Evolutionary conservation across 2,888 invertebrate species (phyloP).

Genomic region (Lycophotia porphyrea): DNA sequence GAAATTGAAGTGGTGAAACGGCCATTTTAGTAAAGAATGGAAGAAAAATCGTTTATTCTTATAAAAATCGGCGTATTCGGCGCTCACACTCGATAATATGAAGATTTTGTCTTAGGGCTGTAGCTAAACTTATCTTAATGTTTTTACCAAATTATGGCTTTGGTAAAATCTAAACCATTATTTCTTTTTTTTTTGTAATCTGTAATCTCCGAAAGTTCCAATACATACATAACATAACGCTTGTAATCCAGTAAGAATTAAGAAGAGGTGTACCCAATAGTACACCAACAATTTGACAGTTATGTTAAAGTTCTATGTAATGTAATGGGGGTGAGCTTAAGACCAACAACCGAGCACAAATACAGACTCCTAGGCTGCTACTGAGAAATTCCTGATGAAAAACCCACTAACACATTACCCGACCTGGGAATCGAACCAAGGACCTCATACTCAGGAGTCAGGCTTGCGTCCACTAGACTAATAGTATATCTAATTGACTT

Average conservation of each 20-base stretch:
- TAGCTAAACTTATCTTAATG: background rate
- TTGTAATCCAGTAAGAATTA: background rate
- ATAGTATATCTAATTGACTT: background rate
- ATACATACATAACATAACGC: background rate
- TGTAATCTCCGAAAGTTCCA: background rate
- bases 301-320: background rate
- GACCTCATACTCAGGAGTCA: too few relatives aligned
- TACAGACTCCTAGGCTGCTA: background rate
- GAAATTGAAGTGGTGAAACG: background rate
- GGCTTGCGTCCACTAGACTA: too few relatives aligned
- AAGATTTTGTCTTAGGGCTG: background rate
- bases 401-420: background rate
- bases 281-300: background rate
- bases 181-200: too few relatives aligned
- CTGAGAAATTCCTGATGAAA: background rate
- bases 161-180: background rate
- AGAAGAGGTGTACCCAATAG: background rate
- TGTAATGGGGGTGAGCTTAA: too few relatives aligned
- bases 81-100: background rate
- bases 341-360: too few relatives aligned
- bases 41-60: background rate
- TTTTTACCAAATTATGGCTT: background rate
- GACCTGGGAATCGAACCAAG: background rate
- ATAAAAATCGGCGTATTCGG: background rate
- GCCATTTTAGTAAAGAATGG: background rate